Evolutionary conservation across 2,888 invertebrate species (phyloP).

Genomic region (Ecliptopera silaceata): DNA sequence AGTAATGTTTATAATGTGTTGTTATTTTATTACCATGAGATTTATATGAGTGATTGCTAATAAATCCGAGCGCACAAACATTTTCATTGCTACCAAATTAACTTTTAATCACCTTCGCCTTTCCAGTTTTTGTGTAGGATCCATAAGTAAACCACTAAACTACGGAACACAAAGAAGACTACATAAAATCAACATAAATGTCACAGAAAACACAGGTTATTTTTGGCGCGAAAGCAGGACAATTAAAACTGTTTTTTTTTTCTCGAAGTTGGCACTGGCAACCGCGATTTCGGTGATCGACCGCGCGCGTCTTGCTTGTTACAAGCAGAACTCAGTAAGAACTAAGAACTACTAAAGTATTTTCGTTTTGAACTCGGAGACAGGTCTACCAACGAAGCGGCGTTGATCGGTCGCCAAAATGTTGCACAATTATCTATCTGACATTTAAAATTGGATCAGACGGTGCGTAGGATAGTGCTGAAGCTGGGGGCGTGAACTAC

Average conservation of each 20-base stretch:
- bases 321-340: constrained; percentile 42
- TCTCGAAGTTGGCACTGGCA: constrained; percentile 35
- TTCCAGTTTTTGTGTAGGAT: constrained; percentile 57
- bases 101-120: constrained; percentile 71
- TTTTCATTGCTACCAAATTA: constrained; percentile 34
- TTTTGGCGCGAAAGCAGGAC: constrained; percentile 39
- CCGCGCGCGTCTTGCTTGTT: constrained; percentile 38
- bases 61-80: constrained; percentile 10
- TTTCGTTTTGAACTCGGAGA: constrained; percentile 49
- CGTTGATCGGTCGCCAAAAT: constrained; percentile 72
- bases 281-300: constrained; percentile 35
- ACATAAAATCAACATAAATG: constrained; percentile 46
- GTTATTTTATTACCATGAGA: constrained; percentile 18
- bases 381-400: constrained; percentile 52
- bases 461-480: constrained; percentile 56
- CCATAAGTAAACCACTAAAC: constrained; percentile 32
- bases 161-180: constrained; percentile 30
- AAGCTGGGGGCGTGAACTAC: constrained; percentile 39
- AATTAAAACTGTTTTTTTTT: constrained; percentile 33
- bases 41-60: constrained; percentile 14
- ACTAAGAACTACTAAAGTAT: constrained; percentile 66
- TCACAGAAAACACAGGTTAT: constrained; percentile 45
- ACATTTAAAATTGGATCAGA: constrained; percentile 82
- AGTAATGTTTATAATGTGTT: constrained; percentile 4
- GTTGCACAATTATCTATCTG: constrained; percentile 82